phyloP scores from a whole-genome alignment of 2,113 vertebrate genomes.

The Hipposideros armiger region DNA sequence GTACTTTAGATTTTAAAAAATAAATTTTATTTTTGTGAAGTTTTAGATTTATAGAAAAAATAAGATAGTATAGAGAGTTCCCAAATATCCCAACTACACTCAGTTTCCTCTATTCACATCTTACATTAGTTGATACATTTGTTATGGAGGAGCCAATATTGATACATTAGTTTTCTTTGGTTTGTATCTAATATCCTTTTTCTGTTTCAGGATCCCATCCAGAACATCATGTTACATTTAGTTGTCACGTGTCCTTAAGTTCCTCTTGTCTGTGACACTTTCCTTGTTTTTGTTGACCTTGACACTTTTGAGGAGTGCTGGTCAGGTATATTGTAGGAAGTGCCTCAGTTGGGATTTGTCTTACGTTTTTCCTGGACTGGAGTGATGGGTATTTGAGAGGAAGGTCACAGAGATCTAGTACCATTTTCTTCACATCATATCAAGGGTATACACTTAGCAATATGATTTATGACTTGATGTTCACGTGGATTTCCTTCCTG shows the following conservation, averaged over 20 bases:
- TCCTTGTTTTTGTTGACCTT: neutral
- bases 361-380: neutral
- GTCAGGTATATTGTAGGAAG: neutral
- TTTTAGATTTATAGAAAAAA: conserved; percentile 3
- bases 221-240: neutral
- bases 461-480: neutral
- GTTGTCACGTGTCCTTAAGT: neutral
- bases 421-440: neutral
- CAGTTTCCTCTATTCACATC: neutral
- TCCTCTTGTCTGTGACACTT: neutral
- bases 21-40: neutral
- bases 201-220: neutral
- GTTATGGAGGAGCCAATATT: neutral
- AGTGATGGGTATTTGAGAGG: neutral
- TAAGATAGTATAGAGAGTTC: neutral
- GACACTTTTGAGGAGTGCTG: neutral
- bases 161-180: neutral
- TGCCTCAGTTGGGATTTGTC: neutral
- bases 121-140: neutral
- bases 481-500: neutral
- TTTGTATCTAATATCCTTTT: neutral
- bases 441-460: neutral
- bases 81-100: neutral
- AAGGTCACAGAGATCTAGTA: neutral
- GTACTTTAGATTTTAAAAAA: neutral